Evolutionary conservation across 2,888 invertebrate species (phyloP), one percentile per base, ranked within the genome.

Genomic region (Danaus chrysippus): DNA sequence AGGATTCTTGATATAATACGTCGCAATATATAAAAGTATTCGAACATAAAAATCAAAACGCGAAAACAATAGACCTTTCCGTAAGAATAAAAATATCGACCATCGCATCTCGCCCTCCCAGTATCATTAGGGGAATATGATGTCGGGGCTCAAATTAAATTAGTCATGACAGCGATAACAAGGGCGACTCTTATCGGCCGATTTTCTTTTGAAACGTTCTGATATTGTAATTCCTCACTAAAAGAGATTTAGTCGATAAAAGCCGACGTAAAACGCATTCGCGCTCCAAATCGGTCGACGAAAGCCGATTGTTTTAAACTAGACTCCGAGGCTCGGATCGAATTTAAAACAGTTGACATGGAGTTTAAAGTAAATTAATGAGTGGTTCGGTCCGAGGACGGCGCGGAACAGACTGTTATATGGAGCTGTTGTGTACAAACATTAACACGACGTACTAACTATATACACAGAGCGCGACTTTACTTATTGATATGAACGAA

Each of bases 141-240:
- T 49, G 11, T 49, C 49, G 17, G 49, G 17, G 49, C 49, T 49
- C 49, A 49, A 49, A 49, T 49, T 15, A 49, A 49, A 49, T 49
- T 49, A 58, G 58, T 54, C 59, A 60, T 44, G 59, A 44, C 42
- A 52, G 54, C 65, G 68, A 71, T 69, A 71, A 72, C 71, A 70
- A 68, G 69, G 60, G 67, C 58, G 63, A 68, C 68, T 71, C 70
- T 72, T 68, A 71, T 65, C 64, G 60, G 63, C 61, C 64, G 61
- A 65, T 67, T 67, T 70, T 71, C 70, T 71, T 34, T 63, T 66
- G 65, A 54, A 65, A 62, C 69, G 71, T 59, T 64, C 65, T 65
- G 60, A 71, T 68, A 70, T 72, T 70, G 69, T 70, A 73, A 71
- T 71, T 70, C 70, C 66, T 68, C 61, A 64, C 62, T 61, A 58